Conservation (phyloP, 2,888 invertebrate genomes). For the Agrochola lychnidis region DNA sequence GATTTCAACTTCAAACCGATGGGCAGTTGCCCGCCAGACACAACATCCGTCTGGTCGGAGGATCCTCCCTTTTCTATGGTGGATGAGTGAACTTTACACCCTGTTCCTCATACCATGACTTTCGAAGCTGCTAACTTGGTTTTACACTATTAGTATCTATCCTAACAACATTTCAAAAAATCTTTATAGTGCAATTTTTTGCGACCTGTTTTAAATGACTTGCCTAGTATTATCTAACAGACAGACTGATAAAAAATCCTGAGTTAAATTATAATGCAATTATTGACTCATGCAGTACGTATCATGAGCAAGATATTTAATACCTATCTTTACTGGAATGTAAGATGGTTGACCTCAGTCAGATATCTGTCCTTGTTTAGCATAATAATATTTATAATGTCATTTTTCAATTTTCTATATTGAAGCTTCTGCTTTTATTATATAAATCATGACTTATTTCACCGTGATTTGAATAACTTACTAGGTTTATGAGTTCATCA, state of each 20-base stretch:
- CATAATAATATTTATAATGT: slow-evolving; percentile 1
- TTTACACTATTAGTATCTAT: too few species aligned
- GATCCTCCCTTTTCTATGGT: too few species aligned
- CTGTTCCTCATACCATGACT: too few species aligned
- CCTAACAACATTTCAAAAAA: too few species aligned
- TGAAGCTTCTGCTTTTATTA: not conserved
- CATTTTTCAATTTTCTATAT: not conserved
- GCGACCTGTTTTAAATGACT: too few species aligned
- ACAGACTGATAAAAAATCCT: not conserved
- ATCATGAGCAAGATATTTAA: slow-evolving; percentile 4
- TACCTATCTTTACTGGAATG: slow-evolving; percentile 35
- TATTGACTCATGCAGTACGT: slow-evolving; percentile 1
- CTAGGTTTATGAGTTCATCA: slow-evolving; percentile 5
- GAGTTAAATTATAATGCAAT: slow-evolving; percentile 5
- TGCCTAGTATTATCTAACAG: not conserved
- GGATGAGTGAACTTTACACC: too few species aligned
- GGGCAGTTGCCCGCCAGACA: too few species aligned
- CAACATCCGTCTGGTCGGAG: too few species aligned
- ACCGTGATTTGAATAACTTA: not conserved
- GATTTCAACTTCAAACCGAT: too few species aligned
- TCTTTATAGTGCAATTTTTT: too few species aligned
- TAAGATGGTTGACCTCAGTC: slow-evolving; percentile 22
- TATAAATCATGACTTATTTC: not conserved
- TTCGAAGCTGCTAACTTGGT: too few species aligned
- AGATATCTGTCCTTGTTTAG: slow-evolving; percentile 11